Evolutionary conservation across 2,797 vertebrate genomes (phyloP).

Genomic region (Neoniphon sammara): DNA sequence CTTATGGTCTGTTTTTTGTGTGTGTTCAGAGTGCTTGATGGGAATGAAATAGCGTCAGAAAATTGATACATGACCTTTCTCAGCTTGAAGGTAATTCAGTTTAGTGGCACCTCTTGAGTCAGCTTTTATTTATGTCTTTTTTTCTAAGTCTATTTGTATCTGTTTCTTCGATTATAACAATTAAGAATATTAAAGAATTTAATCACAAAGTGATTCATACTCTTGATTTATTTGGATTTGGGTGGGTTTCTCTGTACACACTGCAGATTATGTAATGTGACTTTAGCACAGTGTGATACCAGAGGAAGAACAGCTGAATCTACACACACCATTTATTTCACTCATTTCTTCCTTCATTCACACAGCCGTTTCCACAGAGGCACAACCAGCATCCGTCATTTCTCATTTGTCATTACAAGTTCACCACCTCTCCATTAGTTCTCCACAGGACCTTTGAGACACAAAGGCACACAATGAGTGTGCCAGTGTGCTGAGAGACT

Average conservation of each 20-base stretch:
- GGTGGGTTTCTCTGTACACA: slow-evolving; percentile 58
- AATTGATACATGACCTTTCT: slow-evolving; percentile 38
- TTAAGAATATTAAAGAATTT: slow-evolving; percentile 79
- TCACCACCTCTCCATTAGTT: slow-evolving; percentile 16
- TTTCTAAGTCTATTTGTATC: slow-evolving; percentile 76
- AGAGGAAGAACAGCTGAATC: background rate
- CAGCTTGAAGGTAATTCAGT: slow-evolving; percentile 27
- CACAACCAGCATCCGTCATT: slow-evolving; percentile 26
- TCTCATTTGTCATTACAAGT: slow-evolving; percentile 21
- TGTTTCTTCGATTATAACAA: slow-evolving; percentile 73
- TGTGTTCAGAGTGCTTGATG: slow-evolving; percentile 18
- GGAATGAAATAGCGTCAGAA: slow-evolving; percentile 28
- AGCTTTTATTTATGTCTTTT: slow-evolving; percentile 58
- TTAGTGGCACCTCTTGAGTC: slow-evolving; percentile 53
- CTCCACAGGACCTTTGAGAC: slow-evolving; percentile 25
- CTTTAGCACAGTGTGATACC: background rate
- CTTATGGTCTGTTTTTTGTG: background rate
- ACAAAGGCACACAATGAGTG: slow-evolving; percentile 2
- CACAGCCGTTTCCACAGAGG: slow-evolving; percentile 22
- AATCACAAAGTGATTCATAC: slow-evolving; percentile 68
- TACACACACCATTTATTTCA: background rate
- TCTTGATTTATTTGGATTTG: slow-evolving; percentile 68
- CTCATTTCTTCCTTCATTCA: slow-evolving; percentile 10
- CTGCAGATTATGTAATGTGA: slow-evolving; percentile 13
- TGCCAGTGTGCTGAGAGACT: slow-evolving; percentile 28